Evolutionary conservation across 2,888 invertebrate species (phyloP).

Genomic region (Pantelozetes paolii): DNA sequence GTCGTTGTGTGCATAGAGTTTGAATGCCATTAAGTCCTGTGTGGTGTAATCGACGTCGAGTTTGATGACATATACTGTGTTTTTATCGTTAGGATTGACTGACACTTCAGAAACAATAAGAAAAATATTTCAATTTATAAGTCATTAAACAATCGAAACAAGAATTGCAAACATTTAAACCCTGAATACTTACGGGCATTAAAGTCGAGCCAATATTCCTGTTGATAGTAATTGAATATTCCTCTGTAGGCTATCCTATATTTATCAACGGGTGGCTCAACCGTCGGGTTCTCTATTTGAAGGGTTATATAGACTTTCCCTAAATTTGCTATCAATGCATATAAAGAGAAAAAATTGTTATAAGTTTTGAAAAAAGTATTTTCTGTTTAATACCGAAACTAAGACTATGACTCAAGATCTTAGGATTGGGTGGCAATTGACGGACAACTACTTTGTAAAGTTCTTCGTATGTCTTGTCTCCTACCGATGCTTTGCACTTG

Average conservation of each 20-base stretch:
- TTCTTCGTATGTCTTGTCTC: not conserved
- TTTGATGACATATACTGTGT: constrained; percentile 8
- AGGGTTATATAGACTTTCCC: not conserved
- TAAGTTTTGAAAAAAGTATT: not conserved
- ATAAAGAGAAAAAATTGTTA: not conserved
- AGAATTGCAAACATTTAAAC: too few relatives aligned
- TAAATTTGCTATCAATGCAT: not conserved
- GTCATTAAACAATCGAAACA: too few relatives aligned
- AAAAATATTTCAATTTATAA: too few relatives aligned
- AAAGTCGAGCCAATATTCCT: constrained; percentile 11
- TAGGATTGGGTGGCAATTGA: not conserved
- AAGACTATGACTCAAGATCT: not conserved
- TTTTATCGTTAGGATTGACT: not conserved
- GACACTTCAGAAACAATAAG: not conserved
- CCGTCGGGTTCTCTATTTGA: not conserved
- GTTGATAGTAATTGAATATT: constrained; percentile 10
- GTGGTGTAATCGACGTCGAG: not conserved
- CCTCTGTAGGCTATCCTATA: not conserved
- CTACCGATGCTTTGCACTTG: not conserved
- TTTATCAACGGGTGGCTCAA: constrained; percentile 19
- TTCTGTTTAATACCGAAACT: not conserved
- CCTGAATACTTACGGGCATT: not conserved
- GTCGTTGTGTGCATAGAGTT: not conserved
- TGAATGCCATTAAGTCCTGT: not conserved
- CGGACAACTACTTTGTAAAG: not conserved